Evolutionary conservation across 2,888 invertebrate genomes (phyloP), one percentile per base, ranked within the genome.

Genomic region (Calameuta pallipes): DNA sequence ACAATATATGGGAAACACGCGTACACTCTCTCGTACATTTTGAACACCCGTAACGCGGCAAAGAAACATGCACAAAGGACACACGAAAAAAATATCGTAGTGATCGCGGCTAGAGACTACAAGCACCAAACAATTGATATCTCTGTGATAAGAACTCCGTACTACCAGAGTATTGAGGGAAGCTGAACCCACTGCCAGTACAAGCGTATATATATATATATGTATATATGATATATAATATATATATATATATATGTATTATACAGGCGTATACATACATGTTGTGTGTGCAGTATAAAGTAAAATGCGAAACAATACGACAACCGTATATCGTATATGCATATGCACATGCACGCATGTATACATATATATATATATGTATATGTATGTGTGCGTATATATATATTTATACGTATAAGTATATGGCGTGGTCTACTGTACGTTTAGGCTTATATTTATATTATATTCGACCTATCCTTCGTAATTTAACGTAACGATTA

Each of bases 161-260:
- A 87, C 87, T 88, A 87, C 82, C 87, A 87, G 87, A 89, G 84
- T 88, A 87, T 87, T 85, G 85, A 88, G 84, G 83, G 85, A 81
- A 87, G 87, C 85, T 87, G 87, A 87, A 85, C 87, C 86, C 89
- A 89, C 89, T 89, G 89, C 89, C 89, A 89, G 88, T 89, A 88
- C 87, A 89, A 85, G 82, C 82, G 80, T 83, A 83, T 80, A 37
- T 41, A 41, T 41, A 81, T 78, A 75, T 78, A 77, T 81, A 78
- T 80, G 74, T 76, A 78, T 78, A 80, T 75, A 78, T 80, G 2
- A 12, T 36, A 36, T 36, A 36, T 36, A 36, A 77, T 83, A 83
- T 80, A 41, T 41, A 37, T 36, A 37, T 36, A 37, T 33, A 81
- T 78, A 76, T 78, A 76, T 81, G 23, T 56, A 56, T 56, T 56